Base-by-base conservation (phyloP, 2,797 vertebrate genomes). In the Phyllotis vaccarum region DNA sequence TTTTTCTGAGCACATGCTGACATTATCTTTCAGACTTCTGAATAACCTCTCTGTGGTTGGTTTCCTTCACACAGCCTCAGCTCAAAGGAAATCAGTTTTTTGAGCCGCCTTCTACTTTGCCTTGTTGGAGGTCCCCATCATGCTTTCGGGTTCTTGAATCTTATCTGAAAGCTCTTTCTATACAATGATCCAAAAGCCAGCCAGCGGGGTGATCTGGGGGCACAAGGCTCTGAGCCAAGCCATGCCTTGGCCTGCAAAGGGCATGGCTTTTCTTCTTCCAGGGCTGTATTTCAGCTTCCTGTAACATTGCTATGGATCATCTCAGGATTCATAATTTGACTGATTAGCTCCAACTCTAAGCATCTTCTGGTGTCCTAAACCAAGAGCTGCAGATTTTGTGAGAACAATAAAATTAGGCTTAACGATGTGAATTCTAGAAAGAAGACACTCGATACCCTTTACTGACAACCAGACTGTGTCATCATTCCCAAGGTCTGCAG, bases 41-140 rank as follows among this genome's bases (percentile, higher is more conserved):
- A 21, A 17, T 0, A 1, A 29, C 17, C 7, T 0, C 60, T 24
- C 0, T 6, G 0, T 6, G 40, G 46, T 4, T 14, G 58, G 27
- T 72, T 91, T 14, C 12, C 24, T 72, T 24, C n/a, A 0, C 17
- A 0, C 31, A 72, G 62, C 16, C 43, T 34, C 62, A 21, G 17
- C 46, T 31, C 13, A 46, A 24, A 66, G 68, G 5, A n/a, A 16
- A 72, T 88, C 74, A 56, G 12, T 86, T 85, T 78, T 60, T 31
- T 1, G 6, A 72, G 54, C 24, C 56, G 85, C 75, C 62, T 22
- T 34, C 66, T 46, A 34, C 37, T 29, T 79, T 80, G 90, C 29
- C 62, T 88, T 75, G 16, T 11, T 90, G 87, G 75, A 22, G 43
- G n/a, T 31, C 21, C 2, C 49, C 46, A 21, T 37, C 78, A 3